phyloP scores from a whole-genome alignment of 2,113 vertebrate genomes.

The Nettapus auritus region DNA sequence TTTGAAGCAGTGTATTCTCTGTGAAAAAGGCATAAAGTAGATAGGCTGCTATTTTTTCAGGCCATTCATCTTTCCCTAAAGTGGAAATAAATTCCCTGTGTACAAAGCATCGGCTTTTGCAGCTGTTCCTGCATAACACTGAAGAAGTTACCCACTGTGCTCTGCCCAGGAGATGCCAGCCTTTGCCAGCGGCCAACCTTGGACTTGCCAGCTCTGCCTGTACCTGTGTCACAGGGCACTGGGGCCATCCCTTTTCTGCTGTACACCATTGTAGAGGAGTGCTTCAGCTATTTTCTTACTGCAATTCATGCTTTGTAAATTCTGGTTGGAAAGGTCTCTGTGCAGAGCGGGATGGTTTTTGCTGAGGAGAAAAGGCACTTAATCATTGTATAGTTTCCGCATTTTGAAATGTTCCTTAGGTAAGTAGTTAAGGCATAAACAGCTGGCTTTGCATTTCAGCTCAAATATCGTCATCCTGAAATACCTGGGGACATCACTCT shows the following conservation, averaged over 20 bases:
- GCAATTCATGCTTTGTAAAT: neutral
- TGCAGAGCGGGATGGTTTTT: neutral
- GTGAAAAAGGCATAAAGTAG: neutral
- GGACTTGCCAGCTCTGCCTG: neutral
- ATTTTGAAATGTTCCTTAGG: constrained; percentile 26
- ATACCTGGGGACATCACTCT: constrained; percentile 41
- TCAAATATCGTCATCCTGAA: constrained; percentile 31
- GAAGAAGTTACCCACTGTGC: neutral
- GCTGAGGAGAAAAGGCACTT: constrained; percentile 6
- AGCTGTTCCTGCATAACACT: neutral
- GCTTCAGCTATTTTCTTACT: constrained; percentile 1
- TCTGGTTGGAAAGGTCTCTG: neutral
- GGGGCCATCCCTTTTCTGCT: neutral
- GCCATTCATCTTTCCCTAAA: neutral
- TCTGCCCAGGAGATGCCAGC: neutral
- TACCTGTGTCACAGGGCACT: constrained; percentile 46
- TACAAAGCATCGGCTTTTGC: neutral
- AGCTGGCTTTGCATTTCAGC: constrained; percentile 48
- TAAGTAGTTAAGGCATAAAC: constrained; percentile 16
- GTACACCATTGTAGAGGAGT: neutral
- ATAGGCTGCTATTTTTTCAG: neutral
- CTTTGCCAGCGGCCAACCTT: neutral
- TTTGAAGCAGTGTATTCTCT: neutral
- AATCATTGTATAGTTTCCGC: constrained; percentile 17
- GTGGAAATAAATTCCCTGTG: neutral